These are phyloP conservation scores for Arenicola marina DNA, from an alignment of 2,888 invertebrate genomes.

Conservation along the genomic window DNA sequence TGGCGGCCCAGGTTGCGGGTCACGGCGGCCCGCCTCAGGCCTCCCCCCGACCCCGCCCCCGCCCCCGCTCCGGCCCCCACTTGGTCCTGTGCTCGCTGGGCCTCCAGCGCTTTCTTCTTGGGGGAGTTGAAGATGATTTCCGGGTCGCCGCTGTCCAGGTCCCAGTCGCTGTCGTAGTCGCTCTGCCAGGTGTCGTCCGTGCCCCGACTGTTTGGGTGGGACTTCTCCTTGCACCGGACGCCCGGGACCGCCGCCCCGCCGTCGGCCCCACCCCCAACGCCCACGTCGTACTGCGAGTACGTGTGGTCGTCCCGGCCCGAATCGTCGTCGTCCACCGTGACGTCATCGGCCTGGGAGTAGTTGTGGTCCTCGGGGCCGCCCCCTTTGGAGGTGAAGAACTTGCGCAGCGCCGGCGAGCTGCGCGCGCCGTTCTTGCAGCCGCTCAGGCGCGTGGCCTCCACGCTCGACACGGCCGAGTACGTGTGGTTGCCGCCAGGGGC, in stretches of 20 bases:
- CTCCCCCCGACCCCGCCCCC: no score
- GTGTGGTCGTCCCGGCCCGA: background rate
- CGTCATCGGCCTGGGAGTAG: background rate
- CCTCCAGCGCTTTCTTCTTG: slow-evolving; percentile 13
- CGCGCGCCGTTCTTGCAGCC: no score
- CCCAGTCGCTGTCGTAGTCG: slow-evolving; percentile 18
- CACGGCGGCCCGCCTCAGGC: background rate
- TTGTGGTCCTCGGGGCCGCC: background rate
- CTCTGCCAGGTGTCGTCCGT: background rate
- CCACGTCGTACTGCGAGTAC: background rate
- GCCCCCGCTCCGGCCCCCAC: no score
- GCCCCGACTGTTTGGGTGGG: background rate
- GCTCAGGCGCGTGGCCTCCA: no score
- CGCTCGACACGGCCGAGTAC: no score
- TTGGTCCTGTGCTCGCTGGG: no score
- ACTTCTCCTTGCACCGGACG: no score
- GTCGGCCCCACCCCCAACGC: background rate
- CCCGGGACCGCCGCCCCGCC: background rate
- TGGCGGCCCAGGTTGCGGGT: background rate
- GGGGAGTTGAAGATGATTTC: slow-evolving; percentile 32
- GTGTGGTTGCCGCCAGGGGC: no score
- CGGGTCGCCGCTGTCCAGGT: slow-evolving; percentile 29
- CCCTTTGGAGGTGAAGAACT: slow-evolving; percentile 11
- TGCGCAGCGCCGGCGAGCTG: background rate
- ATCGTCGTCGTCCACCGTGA: background rate